Base-by-base conservation (phyloP, 1,140 invertebrate species). In the Archivesica marissinica region DNA sequence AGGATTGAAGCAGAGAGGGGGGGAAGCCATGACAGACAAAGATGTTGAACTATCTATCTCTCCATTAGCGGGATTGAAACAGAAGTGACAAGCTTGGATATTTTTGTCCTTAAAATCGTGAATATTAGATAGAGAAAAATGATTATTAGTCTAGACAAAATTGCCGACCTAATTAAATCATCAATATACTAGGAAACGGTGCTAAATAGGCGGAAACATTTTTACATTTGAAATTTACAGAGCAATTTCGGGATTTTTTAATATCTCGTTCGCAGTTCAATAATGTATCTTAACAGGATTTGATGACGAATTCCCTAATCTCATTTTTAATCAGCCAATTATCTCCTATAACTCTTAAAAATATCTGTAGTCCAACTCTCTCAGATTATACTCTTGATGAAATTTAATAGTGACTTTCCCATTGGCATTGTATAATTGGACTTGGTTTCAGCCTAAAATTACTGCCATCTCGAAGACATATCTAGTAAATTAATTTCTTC, bases 351-450 rank as follows among this genome's bases (percentile, higher is more conserved):
- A 17, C 56, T 30, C 28, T 59, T 30, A 59, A 25, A 59, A 25
- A 28, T 59, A 59, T 59, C 56, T 59, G 1, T 28, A n/a, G 56
- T 6, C 56, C 28, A 30, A 59, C 56, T 59, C 28, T n/a, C 33
- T 59, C 33, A 30, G 56, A 59, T 59, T 59, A 59, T 30, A 30
- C 33, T 59, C 56, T 59, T 59, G 56, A 59, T 59, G 33, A 59
- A 25, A 59, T 17, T 11, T 9, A 59, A 59, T 59, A 30, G n/a
- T n/a, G 33, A 30, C 56, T 59, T n/a, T 59, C 28, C 56, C 50
- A 7, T n/a, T n/a, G n/a, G n/a, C 11, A 59, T 59, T 59, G 25
- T 59, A 30, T 59, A 59, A 59, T 28, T 59, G 56, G 28, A 59
- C 28, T 54, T 4, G 56, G 11, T 59, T n/a, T 17, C 33, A 28